Percentiles rank a stretch among this genome's conserved stretches.
Evolutionary conservation across 53 echinoderm and acorn worm genomes (phyloP).

Genomic region (Crossaster papposus): DNA sequence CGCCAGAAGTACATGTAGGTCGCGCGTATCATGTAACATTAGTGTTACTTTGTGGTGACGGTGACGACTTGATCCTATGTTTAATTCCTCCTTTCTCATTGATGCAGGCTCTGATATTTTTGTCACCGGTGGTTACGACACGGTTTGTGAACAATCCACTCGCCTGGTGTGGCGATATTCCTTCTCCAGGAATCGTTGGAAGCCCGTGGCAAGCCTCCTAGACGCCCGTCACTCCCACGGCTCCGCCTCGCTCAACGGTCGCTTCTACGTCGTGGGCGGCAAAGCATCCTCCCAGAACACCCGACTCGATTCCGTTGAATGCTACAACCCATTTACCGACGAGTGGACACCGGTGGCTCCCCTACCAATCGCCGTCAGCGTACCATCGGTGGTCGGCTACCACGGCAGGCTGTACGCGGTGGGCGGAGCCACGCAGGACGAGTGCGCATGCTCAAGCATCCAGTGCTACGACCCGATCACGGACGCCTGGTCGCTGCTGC

Average conservation of each 20-base stretch:
- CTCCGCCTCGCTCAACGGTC: constrained; percentile 52
- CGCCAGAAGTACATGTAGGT: no score
- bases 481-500: constrained; percentile 69
- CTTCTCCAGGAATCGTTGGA: constrained; percentile 75
- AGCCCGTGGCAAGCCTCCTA: constrained; percentile 60
- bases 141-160: constrained; percentile 62
- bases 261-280: constrained; percentile 73
- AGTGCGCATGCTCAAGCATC: constrained; percentile 62
- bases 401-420: constrained; percentile 67
- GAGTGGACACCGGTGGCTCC: constrained; percentile 66
- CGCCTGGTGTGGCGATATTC: constrained; percentile 76
- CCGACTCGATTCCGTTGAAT: constrained; percentile 68
- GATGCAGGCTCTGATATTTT: constrained; percentile 65
- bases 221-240: constrained; percentile 78
- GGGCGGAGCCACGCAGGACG: constrained; percentile 77
- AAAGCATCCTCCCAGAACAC: constrained; percentile 64
- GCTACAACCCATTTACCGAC: constrained; percentile 55
- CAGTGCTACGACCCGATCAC: constrained; percentile 72
- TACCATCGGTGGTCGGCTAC: constrained; percentile 67
- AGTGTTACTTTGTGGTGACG: no score
- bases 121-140: constrained; percentile 81
- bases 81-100: constrained; percentile 21
- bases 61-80: neutral
- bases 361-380: constrained; percentile 77
- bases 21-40: no score